Conservation (phyloP, 2,113 vertebrate species). For the Balaenoptera acutorostrata region DNA sequence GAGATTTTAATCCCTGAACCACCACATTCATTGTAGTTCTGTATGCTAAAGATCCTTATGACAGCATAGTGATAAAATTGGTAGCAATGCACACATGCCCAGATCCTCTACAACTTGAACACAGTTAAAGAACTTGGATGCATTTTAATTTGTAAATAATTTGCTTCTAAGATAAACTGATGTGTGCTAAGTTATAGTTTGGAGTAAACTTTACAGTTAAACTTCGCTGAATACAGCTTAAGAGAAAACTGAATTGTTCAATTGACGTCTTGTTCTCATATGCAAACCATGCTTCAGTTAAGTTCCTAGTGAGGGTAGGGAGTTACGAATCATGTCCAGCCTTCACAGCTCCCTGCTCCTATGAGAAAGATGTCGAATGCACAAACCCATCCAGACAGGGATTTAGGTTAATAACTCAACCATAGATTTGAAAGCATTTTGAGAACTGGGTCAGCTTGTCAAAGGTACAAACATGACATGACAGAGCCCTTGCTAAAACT, state of each 20-base stretch:
- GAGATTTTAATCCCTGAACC: conserved; percentile 73
- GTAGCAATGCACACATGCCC: conserved; percentile 22
- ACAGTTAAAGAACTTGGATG: conserved; percentile 23
- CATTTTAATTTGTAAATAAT: conserved; percentile 66
- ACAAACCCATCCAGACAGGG: conserved; percentile 25
- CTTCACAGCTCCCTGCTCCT: background rate
- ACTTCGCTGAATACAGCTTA: background rate
- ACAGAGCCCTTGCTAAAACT: conserved; percentile 24
- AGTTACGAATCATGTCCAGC: conserved; percentile 47
- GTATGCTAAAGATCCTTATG: conserved; percentile 60
- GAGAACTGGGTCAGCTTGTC: conserved; percentile 57
- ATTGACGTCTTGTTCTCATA: conserved; percentile 40
- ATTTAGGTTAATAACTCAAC: conserved; percentile 46
- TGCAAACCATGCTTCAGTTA: conserved; percentile 47
- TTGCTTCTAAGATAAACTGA: conserved; percentile 8
- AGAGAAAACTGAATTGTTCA: background rate
- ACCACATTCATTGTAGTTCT: conserved; percentile 63
- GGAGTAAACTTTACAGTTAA: conserved; percentile 44
- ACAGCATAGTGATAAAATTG: conserved; percentile 46
- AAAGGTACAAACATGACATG: conserved; percentile 14
- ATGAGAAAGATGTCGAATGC: conserved; percentile 52
- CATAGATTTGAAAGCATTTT: conserved; percentile 24
- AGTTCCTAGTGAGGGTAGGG: background rate
- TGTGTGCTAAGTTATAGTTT: background rate
- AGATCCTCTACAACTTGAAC: conserved; percentile 37